These are phyloP conservation scores for Mimumesa dahlbomi DNA, from an alignment of 2,888 invertebrate genomes.

Conservation along the genomic window DNA sequence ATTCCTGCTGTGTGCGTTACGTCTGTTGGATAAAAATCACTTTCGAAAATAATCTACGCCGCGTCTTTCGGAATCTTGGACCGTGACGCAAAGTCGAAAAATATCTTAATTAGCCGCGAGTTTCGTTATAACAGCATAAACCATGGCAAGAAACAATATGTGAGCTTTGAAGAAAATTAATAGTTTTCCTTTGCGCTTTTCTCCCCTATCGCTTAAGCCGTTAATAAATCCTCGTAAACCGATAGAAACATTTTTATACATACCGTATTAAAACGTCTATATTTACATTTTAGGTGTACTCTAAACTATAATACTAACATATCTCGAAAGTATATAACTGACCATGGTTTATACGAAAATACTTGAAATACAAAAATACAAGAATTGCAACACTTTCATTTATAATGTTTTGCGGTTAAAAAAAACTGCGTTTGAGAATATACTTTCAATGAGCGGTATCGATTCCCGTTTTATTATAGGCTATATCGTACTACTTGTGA, in stretches of 20 bases:
- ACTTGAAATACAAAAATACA: conserved; percentile 57
- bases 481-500: background rate
- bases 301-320: conserved; percentile 35
- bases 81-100: conserved; percentile 9
- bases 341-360: conserved; percentile 59
- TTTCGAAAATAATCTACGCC: too few relatives aligned
- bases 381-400: conserved; percentile 44
- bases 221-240: conserved; percentile 8
- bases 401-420: conserved; percentile 19
- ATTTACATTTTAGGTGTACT: conserved; percentile 35
- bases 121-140: conserved; percentile 43
- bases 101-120: background rate
- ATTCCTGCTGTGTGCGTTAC: conserved; percentile 39
- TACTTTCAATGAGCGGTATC: conserved; percentile 1
- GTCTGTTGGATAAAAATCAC: conserved; percentile 10
- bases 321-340: conserved; percentile 33
- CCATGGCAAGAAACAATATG: conserved; percentile 52
- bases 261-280: conserved; percentile 28
- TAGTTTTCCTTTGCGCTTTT: background rate
- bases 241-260: conserved; percentile 29
- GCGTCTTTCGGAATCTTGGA: too few relatives aligned
- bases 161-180: background rate
- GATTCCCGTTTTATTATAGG: conserved; percentile 1
- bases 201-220: background rate
- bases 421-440: conserved; percentile 36